Conservation (phyloP, 2,888 invertebrate genomes). For the Scaptomyza polygonia region DNA sequence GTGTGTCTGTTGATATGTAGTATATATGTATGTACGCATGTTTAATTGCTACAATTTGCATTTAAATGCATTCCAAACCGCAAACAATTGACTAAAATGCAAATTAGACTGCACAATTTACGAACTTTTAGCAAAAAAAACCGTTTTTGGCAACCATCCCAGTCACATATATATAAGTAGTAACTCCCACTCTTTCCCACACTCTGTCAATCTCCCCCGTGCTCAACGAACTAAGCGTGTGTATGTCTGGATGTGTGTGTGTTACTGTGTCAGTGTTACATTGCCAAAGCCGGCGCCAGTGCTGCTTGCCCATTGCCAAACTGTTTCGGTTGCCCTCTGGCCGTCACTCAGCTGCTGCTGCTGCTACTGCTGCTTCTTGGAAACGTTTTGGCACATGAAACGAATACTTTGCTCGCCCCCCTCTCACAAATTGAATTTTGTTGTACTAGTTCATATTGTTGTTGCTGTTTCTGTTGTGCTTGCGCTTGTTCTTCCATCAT, state of each 20-base stretch:
- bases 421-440: slow-evolving; percentile 48
- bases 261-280: slow-evolving; percentile 76
- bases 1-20: not conserved
- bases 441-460: slow-evolving; percentile 33
- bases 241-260: slow-evolving; percentile 44
- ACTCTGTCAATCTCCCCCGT: not conserved
- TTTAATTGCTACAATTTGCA: slow-evolving; percentile 28
- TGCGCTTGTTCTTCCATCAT: slow-evolving; percentile 12
- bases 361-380: slow-evolving; percentile 14
- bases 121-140: slow-evolving; percentile 17
- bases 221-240: not conserved
- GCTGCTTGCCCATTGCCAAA: slow-evolving; percentile 53
- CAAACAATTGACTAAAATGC: slow-evolving; percentile 53
- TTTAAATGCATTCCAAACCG: slow-evolving; percentile 40
- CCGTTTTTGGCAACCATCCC: slow-evolving; percentile 32
- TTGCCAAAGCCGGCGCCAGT: slow-evolving; percentile 68
- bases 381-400: slow-evolving; percentile 69
- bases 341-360: slow-evolving; percentile 29
- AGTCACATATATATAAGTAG: not conserved
- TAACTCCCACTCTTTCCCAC: slow-evolving; percentile 5
- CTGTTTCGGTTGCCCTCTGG: slow-evolving; percentile 23
- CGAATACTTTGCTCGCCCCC: slow-evolving; percentile 27
- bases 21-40: not conserved
- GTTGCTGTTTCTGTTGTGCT: slow-evolving; percentile 9
- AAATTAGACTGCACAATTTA: slow-evolving; percentile 44